These are phyloP conservation scores for Steatornis caripensis DNA, from an alignment of 2,113 vertebrate genomes.

Conservation along the genomic window DNA sequence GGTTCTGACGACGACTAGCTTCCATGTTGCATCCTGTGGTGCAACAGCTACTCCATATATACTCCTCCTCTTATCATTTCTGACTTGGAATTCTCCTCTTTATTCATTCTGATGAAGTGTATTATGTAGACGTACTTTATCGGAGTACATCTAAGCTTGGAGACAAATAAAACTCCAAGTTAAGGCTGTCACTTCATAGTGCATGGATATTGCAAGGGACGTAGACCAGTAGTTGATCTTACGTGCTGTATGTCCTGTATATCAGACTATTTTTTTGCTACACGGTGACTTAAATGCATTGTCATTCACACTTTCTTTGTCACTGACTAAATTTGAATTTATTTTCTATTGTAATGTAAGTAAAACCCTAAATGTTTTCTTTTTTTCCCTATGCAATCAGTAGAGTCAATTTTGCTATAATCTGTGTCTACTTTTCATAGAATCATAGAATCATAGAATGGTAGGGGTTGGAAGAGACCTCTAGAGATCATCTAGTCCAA, in stretches of 20 bases:
- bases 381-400: neutral
- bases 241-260: neutral
- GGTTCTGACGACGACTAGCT: neutral
- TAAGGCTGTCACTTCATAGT: neutral
- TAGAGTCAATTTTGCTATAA: neutral
- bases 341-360: neutral
- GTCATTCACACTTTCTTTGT: neutral
- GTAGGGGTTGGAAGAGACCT: too few species aligned
- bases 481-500: too few species aligned
- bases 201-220: neutral
- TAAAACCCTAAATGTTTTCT: neutral
- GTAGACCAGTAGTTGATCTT: neutral
- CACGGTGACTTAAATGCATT: neutral
- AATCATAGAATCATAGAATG: too few species aligned
- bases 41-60: fast-evolving
- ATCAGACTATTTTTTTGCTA: neutral
- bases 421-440: neutral
- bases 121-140: neutral
- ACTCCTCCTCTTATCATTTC: neutral
- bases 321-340: neutral
- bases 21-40: neutral
- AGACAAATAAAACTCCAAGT: neutral
- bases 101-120: neutral
- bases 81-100: neutral
- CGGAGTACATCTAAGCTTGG: neutral